Base-by-base conservation (phyloP, 2,113 vertebrate genomes). In the Phocoena phocoena region DNA sequence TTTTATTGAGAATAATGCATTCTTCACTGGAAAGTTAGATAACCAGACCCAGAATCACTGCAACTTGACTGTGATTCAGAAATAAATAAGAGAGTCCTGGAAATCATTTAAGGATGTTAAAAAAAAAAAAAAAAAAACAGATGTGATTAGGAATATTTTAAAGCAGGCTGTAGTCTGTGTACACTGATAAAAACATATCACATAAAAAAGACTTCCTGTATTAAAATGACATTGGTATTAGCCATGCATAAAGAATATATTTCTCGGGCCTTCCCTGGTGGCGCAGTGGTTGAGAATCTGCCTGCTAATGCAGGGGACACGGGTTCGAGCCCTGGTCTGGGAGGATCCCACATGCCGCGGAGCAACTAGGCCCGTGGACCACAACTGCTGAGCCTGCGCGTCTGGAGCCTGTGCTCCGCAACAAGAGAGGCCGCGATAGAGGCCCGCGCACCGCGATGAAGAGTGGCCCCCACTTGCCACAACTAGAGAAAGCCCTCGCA, bases 11-110 rank as follows among this genome's bases (percentile, higher is more conserved):
- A 98, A 93, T 41, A 62, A 33, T 28, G 0, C 9, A 92, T 92
- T 97, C 92, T 63, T 97, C 68, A 38, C 58, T 13, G 21, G 84
- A 50, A 96, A 80, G 95, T 93, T 95, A 92, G 0, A 93, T 70
- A 88, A 84, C 18, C 12, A 58, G 28, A 92, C 23, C 76, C 71
- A 89, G 83, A 89, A 91, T 91, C 47, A 81, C 25, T 74, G 33
- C 18, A 89, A 77, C 88, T 9, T 21, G 28, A 53, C 87, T 97
- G 11, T 83, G 4, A 26, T 97, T 95, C 92, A 95, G 50, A 55
- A 96, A 15, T 88, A 81, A 60, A 95, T 90, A 77, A 55, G 79
- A 62, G 3, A 83, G n/a, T 68, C 18, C 58, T 94, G 60, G 82
- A 20, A 83, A 58, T 74, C 67, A 97, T 36, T 88, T 67, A 0